phyloP scores from a whole-genome alignment of 2,888 invertebrate genomes.

The Lagria hirta region DNA sequence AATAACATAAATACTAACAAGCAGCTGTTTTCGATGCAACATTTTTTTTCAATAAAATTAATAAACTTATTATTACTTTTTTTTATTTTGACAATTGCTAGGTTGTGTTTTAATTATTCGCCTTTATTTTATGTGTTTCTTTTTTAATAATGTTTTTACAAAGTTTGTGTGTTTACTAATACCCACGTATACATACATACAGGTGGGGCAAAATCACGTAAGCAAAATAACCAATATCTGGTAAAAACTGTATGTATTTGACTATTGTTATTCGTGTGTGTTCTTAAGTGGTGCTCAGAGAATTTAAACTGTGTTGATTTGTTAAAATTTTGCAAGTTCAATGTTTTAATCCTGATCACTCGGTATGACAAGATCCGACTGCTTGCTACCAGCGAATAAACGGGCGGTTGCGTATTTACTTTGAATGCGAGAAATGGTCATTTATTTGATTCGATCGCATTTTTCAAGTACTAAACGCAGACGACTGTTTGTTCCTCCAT shows the following conservation, averaged over 20 bases:
- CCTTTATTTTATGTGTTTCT: conserved; percentile 49
- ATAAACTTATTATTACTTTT: conserved; percentile 46
- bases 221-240: conserved; percentile 56
- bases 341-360: conserved; percentile 53
- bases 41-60: conserved; percentile 46
- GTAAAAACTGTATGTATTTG: conserved; percentile 56
- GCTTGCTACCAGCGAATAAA: conserved; percentile 45
- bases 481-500: conserved; percentile 27
- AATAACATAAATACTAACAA: conserved; percentile 50
- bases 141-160: conserved; percentile 41
- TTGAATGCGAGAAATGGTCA: conserved; percentile 7
- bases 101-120: conserved; percentile 50
- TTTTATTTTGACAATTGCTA: conserved; percentile 49
- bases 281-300: conserved; percentile 55
- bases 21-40: conserved; percentile 46
- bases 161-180: conserved; percentile 55
- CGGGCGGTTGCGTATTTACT: conserved; percentile 17
- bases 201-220: conserved; percentile 58
- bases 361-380: conserved; percentile 51
- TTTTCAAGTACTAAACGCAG: conserved; percentile 14
- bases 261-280: conserved; percentile 56
- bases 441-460: conserved; percentile 4
- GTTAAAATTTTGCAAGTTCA: conserved; percentile 55
- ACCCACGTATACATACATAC: conserved; percentile 57
- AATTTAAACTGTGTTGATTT: conserved; percentile 55